Evolutionary conservation across 2,888 invertebrate genomes (phyloP).

Genomic region (Erynnis tages): DNA sequence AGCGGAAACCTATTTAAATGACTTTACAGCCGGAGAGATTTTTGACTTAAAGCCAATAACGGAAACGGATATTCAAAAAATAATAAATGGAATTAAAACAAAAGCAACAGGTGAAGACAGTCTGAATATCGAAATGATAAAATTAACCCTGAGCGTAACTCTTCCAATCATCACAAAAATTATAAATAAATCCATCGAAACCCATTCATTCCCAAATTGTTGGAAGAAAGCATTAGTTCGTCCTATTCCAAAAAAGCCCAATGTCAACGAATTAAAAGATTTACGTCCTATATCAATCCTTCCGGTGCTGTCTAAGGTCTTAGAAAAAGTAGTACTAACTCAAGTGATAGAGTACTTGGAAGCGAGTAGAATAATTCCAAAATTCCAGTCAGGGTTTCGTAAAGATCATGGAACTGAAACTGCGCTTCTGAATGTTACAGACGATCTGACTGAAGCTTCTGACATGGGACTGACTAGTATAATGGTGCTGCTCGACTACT

Average conservation of each 20-base stretch:
- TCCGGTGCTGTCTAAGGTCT: neutral
- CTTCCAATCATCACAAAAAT: neutral
- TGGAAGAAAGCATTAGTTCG: conserved; percentile 1
- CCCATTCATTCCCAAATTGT: neutral
- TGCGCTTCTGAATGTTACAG: neutral
- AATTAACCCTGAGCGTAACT: neutral
- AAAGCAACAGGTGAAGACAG: conserved; percentile 3
- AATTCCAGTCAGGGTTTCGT: too few relatives aligned
- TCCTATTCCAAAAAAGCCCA: neutral
- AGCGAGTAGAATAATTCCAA: too few relatives aligned
- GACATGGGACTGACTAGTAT: neutral
- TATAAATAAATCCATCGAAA: neutral
- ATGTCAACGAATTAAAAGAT: neutral
- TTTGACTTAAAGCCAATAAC: conserved; percentile 3
- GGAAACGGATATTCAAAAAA: conserved; percentile 20
- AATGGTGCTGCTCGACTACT: neutral
- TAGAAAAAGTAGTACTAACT: too few relatives aligned
- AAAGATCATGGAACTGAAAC: neutral
- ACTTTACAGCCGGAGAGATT: too few relatives aligned
- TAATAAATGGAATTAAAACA: conserved; percentile 1
- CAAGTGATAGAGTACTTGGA: too few relatives aligned
- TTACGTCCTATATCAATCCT: too few relatives aligned
- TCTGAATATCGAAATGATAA: conserved; percentile 11
- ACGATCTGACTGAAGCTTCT: neutral
- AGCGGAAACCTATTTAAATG: too few relatives aligned